Base-by-base conservation (phyloP, 2,797 vertebrate species). In the Balearica regulorum region DNA sequence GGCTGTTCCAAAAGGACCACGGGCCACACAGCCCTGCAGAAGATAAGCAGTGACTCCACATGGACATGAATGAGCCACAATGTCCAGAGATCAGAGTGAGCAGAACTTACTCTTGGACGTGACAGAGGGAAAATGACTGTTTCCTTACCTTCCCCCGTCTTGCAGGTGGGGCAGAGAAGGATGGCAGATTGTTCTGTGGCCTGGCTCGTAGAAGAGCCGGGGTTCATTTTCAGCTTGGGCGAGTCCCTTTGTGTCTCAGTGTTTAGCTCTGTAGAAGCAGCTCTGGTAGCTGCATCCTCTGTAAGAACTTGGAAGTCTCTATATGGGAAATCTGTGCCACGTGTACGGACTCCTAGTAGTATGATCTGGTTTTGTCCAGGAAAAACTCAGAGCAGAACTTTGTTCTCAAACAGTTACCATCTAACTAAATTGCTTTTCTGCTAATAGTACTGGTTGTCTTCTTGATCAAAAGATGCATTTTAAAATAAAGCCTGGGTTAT, bases 391-490 rank as follows among this genome's bases (percentile, higher is more conserved):
- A 86, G 49, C 35, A 90, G 79, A 79, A 41, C 15, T 76, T 86
- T 39, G 9, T 83, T 94, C 92, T 76, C 54, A 62, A 76, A 77
- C 28, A 84, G 13, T 54, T 82, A 26, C 75, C 35, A 60, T 58
- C 46, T 81, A 83, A 92, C 25, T 72, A 61, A 66, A 79, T 53
- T 68, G 14, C 13, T 94, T 97, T 91, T 94, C 87, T 96, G 72
- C 46, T 78, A 83, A 77, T 73, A 68, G 29, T 54, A 85, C 53
- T 49, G 19, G 25, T 19, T 90, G 33, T 58, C 68, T 88, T 93
- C 83, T 93, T 78, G 83, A 96, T 87, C 53, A 86, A 94, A 96
- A 76, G 85, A 80, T 43, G 37, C 75, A 72, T 93, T 96, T 94
- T 83, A 72, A 94, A 94, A 96, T 89, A 94, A 71, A 90, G 31